A percentile compares a stretch with the other conserved stretches of the same genome.
These are phyloP conservation scores for Bothrops alternatus DNA, from an alignment of 2,797 vertebrate species.

Conservation along the genomic window DNA sequence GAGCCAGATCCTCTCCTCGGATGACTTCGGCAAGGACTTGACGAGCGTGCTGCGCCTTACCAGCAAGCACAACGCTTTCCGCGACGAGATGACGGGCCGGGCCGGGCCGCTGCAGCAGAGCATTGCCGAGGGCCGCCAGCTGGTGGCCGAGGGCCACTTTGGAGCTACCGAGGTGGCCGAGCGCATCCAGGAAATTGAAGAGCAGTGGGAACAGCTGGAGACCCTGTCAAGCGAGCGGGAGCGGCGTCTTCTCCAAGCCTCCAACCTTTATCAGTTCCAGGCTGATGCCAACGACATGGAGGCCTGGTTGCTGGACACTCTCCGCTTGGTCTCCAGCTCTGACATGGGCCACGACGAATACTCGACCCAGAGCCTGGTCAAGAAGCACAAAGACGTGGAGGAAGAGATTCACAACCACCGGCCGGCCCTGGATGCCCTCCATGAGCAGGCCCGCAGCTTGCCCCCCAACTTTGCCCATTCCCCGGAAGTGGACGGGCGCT, in stretches of 20 bases:
- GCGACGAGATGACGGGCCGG: constrained; percentile 89
- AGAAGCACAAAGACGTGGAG: constrained; percentile 89
- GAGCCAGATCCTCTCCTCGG: constrained; percentile 85
- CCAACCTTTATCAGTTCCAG: constrained; percentile 89
- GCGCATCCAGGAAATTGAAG: constrained; percentile 77
- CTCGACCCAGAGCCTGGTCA: constrained; percentile 87
- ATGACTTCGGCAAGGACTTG: constrained; percentile 88
- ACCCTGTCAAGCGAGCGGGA: constrained; percentile 72
- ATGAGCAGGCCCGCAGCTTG: constrained; percentile 79
- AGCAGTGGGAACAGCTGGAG: constrained; percentile 66
- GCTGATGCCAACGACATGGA: constrained; percentile 90
- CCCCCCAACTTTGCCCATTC: constrained; percentile 66
- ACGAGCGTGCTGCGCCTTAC: constrained; percentile 85
- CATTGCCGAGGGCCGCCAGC: constrained; percentile 78
- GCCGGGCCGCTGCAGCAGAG: constrained; percentile 84
- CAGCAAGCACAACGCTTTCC: constrained; percentile 89
- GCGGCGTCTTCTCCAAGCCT: constrained; percentile 79
- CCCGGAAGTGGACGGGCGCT: constrained; percentile 79
- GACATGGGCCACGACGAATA: constrained; percentile 91
- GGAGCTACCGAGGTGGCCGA: constrained; percentile 79
- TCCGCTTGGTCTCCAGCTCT: constrained; percentile 83
- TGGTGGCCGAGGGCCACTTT: constrained; percentile 82
- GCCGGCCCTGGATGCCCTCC: constrained; percentile 81
- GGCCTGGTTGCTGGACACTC: constrained; percentile 84
- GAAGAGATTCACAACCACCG: constrained; percentile 88